Conservation (phyloP, 2,888 invertebrate species). For the Lycaena phlaeas region DNA sequence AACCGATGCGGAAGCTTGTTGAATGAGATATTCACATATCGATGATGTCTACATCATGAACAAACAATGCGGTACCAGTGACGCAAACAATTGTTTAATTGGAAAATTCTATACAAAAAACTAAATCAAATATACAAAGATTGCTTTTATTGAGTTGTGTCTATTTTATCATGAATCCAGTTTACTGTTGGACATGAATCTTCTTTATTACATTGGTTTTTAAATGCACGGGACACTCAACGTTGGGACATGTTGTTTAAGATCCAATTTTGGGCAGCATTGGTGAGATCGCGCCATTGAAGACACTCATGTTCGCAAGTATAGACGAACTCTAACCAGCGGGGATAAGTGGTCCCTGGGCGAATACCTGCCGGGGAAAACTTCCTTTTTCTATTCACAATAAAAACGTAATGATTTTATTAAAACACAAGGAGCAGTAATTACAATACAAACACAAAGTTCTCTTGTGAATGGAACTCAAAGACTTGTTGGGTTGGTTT, state of each 20-base stretch:
- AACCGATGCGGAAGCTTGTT: constrained; percentile 36
- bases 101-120: constrained; percentile 31
- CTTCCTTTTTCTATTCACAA: constrained; percentile 5
- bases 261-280: neutral
- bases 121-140: constrained; percentile 24
- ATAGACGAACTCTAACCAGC: constrained; percentile 5
- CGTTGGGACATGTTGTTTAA: neutral
- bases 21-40: constrained; percentile 63
- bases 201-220: constrained; percentile 3
- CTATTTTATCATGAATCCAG: constrained; percentile 2
- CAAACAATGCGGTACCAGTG: constrained; percentile 38
- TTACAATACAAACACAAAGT: constrained; percentile 1
- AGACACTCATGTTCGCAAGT: constrained; percentile 6
- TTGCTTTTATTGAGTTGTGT: constrained; percentile 6
- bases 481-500: neutral
- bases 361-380: neutral
- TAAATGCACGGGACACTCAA: neutral
- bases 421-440: neutral
- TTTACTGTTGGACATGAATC: constrained; percentile 1
- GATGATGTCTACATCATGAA: constrained; percentile 54
- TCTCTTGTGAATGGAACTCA: neutral
- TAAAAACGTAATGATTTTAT: constrained; percentile 7
- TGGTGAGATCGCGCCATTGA: neutral
- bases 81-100: constrained; percentile 47
- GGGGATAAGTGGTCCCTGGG: constrained; percentile 5